Conservation (phyloP, 2,888 invertebrate genomes). For the Folsomia candida region DNA sequence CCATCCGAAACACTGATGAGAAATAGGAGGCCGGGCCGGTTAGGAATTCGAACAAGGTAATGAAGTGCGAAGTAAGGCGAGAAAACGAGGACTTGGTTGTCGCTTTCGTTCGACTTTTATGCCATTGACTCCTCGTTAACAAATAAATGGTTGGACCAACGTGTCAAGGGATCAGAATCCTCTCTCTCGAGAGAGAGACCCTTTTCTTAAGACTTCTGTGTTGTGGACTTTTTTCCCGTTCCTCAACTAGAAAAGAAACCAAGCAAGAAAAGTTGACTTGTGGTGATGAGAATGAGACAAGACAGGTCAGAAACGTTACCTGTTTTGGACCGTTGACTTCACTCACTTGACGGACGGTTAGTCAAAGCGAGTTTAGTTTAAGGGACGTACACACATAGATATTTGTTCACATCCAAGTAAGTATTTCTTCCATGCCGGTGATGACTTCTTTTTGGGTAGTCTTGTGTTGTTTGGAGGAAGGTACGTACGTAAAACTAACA, state of each 20-base stretch:
- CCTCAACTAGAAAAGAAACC: no score
- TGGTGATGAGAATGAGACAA: not conserved
- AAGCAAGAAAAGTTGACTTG: not conserved
- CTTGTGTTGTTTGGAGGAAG: no score
- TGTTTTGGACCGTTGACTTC: not conserved
- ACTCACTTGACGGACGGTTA: not conserved
- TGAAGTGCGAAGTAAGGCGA: constrained; percentile 8
- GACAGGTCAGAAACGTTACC: not conserved
- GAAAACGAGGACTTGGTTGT: not conserved
- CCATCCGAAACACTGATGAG: no score
- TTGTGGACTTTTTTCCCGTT: not conserved
- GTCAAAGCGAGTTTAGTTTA: not conserved
- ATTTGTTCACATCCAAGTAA: no score
- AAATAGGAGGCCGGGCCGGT: no score
- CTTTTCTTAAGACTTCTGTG: not conserved
- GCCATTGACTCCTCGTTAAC: not conserved
- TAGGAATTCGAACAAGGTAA: not conserved
- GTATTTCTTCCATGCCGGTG: no score
- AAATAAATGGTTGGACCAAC: not conserved
- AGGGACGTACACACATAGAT: no score
- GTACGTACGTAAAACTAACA: no score
- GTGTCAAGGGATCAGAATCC: not conserved
- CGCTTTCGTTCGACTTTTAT: not conserved
- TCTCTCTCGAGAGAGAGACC: not conserved
- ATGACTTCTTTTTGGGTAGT: no score